Conservation (phyloP, 2,113 vertebrate species). For the zebrafish (Danio rerio) region GRCz12tu NC_133182.1:5103501-5104000, state of each 20-base stretch:
- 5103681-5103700: neutral
- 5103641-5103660: neutral
- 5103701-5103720: neutral
- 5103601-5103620: no score
- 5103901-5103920: conserved; percentile 36
- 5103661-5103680: neutral
- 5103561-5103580: no score
- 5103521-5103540: no score
- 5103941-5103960: neutral
- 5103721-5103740: neutral
- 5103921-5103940: conserved; percentile 9
- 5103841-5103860: conserved; percentile 47
- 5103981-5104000: neutral
- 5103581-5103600: conserved; percentile 1
- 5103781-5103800: neutral
- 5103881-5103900: conserved; percentile 47
- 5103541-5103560: no score
- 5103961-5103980: neutral
- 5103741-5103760: neutral
- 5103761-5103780: conserved; percentile 17
- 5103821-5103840: conserved; percentile 29
- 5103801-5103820: conserved; percentile 52
- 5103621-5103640: neutral
- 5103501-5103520: no score
- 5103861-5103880: conserved; percentile 51